phyloP scores from a whole-genome alignment of 1,140 invertebrate genomes.

The Oscheius sp. region DNA sequence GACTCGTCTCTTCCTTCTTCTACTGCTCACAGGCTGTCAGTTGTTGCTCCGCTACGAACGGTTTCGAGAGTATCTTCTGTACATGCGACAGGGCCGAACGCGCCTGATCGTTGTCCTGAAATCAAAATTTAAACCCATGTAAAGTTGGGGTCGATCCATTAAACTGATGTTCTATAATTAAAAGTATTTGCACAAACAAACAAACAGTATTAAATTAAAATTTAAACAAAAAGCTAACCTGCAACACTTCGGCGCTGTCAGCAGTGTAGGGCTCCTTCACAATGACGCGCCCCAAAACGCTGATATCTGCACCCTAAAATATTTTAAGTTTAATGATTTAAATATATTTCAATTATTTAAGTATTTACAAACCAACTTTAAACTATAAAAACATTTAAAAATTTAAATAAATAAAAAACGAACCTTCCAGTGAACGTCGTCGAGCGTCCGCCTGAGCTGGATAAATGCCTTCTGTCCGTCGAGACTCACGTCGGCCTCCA shows the following conservation, averaged over 20 bases:
- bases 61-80: constrained; percentile 27
- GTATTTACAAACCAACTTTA: not conserved
- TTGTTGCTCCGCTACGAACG: not conserved
- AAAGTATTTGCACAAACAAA: not conserved
- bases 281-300: not conserved
- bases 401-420: constrained; percentile 25
- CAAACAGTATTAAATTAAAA: not conserved
- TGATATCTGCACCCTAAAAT: not conserved
- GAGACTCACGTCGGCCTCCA: constrained; percentile 16
- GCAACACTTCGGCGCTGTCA: constrained; percentile 9
- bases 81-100: constrained; percentile 14
- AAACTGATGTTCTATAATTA: no score
- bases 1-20: not conserved
- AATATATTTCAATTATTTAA: not conserved
- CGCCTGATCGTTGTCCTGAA: not conserved
- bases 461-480: constrained; percentile 31
- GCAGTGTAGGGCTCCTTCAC: constrained; percentile 11
- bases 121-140: no score
- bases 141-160: no score
- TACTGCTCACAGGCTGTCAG: not conserved
- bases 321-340: not conserved
- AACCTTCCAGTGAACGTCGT: not conserved
- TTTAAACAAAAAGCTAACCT: no score
- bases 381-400: not conserved
- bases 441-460: constrained; percentile 9